phyloP scores from a whole-genome alignment of 2,113 vertebrate genomes.

The Anolis carolinensis region DNA sequence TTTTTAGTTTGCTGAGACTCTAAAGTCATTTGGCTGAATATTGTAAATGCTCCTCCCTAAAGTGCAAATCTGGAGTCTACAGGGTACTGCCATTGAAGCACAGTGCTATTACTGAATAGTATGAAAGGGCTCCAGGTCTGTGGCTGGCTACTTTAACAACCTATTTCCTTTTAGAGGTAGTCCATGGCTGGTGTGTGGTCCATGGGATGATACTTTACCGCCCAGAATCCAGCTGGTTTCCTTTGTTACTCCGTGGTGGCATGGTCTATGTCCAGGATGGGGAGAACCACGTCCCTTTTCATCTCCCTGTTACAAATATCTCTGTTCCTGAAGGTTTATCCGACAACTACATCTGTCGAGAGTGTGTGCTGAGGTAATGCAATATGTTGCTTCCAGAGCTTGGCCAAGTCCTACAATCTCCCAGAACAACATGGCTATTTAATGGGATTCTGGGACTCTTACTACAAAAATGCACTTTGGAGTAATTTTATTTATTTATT shows the following conservation, averaged over 20 bases:
- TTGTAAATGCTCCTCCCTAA: no score
- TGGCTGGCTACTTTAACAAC: not conserved
- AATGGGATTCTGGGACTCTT: no score
- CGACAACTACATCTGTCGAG: constrained; percentile 15
- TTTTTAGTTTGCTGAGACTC: no score
- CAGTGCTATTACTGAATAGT: no score
- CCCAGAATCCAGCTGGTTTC: constrained; percentile 4
- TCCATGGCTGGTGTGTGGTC: constrained; percentile 14
- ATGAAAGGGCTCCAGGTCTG: no score
- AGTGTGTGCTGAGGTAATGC: constrained; percentile 10
- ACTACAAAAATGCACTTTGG: not conserved
- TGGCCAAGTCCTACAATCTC: not conserved
- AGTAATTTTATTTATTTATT: no score
- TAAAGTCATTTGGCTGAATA: no score
- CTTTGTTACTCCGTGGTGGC: constrained; percentile 6
- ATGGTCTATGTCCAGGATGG: constrained; percentile 10
- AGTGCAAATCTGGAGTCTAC: no score
- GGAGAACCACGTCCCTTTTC: not conserved
- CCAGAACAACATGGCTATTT: no score
- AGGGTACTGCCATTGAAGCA: no score
- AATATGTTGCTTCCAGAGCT: not conserved
- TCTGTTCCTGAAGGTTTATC: constrained; percentile 2
- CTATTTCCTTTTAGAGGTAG: not conserved
- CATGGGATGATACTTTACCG: not conserved
- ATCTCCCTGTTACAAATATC: not conserved